Conservation (phyloP, 2,797 vertebrate genomes). For the Eulemur rubriventer region DNA sequence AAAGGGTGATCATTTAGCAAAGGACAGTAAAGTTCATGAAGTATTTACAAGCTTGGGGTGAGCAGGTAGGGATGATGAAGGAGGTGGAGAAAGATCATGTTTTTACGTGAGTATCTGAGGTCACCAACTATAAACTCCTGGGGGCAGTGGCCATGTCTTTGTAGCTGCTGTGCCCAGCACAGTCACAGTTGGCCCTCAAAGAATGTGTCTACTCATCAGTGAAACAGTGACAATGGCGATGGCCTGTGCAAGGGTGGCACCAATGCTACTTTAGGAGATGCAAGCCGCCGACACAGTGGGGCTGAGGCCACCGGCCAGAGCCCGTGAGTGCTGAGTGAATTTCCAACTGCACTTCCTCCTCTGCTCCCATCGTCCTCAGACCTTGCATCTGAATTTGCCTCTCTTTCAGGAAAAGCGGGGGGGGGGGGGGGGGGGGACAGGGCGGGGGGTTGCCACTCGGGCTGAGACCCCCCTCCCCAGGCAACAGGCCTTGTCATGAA, state of each 20-base stretch:
- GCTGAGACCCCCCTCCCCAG: not conserved
- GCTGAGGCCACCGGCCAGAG: not conserved
- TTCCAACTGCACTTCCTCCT: not conserved
- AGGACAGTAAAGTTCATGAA: not conserved
- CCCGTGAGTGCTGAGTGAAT: not conserved
- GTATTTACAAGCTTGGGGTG: not conserved
- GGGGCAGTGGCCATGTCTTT: not conserved
- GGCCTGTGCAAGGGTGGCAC: not conserved
- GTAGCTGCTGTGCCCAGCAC: not conserved
- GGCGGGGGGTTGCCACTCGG: not conserved
- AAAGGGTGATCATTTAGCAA: not conserved
- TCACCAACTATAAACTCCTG: too few relatives aligned
- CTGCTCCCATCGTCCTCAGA: too few relatives aligned
- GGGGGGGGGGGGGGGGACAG: not conserved
- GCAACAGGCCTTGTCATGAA: not conserved
- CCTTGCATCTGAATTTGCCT: not conserved
- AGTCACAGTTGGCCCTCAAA: not conserved
- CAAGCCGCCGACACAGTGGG: fast-evolving
- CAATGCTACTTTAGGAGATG: not conserved
- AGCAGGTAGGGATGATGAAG: not conserved
- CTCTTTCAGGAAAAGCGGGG: not conserved
- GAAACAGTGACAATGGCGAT: fast-evolving
- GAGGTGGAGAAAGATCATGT: not conserved
- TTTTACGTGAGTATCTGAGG: not conserved
- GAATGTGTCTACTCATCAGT: not conserved